Percentiles rank a stretch among this genome's conserved stretches.
Conservation (phyloP, 2,888 invertebrate species). For the Lithodes maja region DNA sequence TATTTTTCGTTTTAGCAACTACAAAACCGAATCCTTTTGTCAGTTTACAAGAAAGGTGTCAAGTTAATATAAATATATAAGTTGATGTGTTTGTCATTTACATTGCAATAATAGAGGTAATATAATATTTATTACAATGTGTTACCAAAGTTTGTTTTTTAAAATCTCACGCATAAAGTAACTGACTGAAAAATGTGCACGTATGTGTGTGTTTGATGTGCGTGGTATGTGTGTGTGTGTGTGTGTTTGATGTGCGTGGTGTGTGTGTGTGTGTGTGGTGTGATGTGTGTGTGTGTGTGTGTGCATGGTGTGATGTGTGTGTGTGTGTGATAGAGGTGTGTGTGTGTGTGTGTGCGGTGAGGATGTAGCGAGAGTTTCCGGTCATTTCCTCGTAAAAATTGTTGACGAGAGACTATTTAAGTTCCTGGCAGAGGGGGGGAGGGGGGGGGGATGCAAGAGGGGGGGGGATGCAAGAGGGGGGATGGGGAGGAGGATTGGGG, state of each 20-base stretch:
- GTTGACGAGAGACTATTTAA: not conserved
- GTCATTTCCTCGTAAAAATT: not conserved
- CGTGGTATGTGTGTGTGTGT: not conserved
- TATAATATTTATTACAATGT: too few relatives aligned
- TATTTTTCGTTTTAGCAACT: too few relatives aligned
- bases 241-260: not conserved
- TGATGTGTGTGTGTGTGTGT: conserved; percentile 15
- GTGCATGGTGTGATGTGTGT: conserved; percentile 11
- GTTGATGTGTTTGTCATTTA: too few relatives aligned
- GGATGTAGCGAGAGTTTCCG: not conserved
- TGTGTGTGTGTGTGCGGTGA: not conserved
- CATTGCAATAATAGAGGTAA: too few relatives aligned
- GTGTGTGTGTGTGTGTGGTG: conserved; percentile 13
- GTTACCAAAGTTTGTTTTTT: too few relatives aligned
- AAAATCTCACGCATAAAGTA: too few relatives aligned
- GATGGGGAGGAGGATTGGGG: not conserved
- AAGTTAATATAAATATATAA: too few relatives aligned
- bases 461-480: not conserved
- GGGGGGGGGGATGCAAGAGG: not conserved
- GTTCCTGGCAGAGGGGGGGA: not conserved
- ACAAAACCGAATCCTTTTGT: too few relatives aligned
- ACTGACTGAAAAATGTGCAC: not conserved
- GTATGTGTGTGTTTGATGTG: not conserved
- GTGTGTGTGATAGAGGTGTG: not conserved
- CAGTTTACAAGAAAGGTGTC: too few relatives aligned